A percentile compares a stretch with the other conserved stretches of the same genome.
These are phyloP conservation scores for Polyploca ridens DNA, from an alignment of 2,888 invertebrate genomes.

Conservation along the genomic window DNA sequence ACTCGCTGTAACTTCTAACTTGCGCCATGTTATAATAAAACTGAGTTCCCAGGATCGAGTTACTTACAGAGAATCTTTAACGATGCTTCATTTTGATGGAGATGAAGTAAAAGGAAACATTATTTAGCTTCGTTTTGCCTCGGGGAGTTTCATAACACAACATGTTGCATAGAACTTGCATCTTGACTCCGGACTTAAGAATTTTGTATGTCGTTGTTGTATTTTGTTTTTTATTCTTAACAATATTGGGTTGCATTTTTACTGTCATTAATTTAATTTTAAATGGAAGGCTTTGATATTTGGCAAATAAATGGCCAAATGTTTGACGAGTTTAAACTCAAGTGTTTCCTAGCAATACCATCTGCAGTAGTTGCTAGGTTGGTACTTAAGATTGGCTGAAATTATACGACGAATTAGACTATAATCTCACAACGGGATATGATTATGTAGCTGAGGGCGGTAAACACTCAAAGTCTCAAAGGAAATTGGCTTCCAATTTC, in stretches of 20 bases:
- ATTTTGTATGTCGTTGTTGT: neutral
- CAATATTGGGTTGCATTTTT: neutral
- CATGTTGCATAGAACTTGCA: neutral
- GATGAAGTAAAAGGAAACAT: conserved; percentile 19
- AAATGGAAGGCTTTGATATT: no score
- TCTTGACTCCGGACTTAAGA: neutral
- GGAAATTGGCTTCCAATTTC: no score
- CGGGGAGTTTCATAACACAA: neutral
- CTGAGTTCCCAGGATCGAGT: conserved; percentile 37
- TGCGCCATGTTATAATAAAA: conserved; percentile 31
- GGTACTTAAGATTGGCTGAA: no score
- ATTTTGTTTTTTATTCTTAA: neutral
- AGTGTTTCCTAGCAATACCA: no score
- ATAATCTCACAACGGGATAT: no score
- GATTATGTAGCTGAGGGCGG: no score
- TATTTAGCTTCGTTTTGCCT: conserved; percentile 5
- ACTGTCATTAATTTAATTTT: no score
- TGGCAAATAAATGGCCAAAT: no score
- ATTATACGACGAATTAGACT: no score
- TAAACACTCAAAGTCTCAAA: no score
- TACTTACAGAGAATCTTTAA: conserved; percentile 49
- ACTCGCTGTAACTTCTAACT: conserved; percentile 19
- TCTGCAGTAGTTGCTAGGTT: no score
- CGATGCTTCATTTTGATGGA: conserved; percentile 39
- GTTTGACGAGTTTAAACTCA: no score